Evolutionary conservation across 2,113 vertebrate species (phyloP).

Genomic region (Riparia riparia): DNA sequence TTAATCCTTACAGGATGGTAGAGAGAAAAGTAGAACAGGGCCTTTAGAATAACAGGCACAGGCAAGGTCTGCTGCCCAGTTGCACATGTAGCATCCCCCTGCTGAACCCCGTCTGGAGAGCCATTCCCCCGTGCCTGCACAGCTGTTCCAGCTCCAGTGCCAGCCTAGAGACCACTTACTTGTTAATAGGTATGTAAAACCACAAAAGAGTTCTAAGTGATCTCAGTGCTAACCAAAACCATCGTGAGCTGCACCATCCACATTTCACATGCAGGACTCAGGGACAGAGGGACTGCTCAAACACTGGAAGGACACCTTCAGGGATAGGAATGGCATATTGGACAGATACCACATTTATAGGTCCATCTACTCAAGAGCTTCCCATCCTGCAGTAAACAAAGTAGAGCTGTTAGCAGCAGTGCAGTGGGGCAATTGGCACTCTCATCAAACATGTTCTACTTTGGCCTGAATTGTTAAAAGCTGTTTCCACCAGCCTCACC

Average conservation of each 20-base stretch:
- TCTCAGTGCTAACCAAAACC: not conserved
- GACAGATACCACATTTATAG: not conserved
- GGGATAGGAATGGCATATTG: not conserved
- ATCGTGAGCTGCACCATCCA: not conserved
- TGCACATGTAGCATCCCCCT: fast-evolving
- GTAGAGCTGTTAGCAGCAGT: not conserved
- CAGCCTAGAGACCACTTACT: not conserved
- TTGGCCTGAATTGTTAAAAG: not conserved
- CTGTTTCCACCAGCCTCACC: not conserved
- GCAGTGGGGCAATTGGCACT: not conserved
- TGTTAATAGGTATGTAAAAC: not conserved
- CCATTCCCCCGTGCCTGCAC: fast-evolving
- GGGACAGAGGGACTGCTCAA: not conserved
- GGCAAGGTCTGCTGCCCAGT: not conserved
- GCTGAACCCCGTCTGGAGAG: not conserved
- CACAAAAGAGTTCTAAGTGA: not conserved
- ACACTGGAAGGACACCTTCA: not conserved
- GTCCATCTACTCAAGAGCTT: not conserved
- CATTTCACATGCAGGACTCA: fast-evolving
- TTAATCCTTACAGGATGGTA: not conserved
- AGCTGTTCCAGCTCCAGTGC: not conserved
- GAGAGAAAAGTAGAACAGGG: not conserved
- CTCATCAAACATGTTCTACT: not conserved
- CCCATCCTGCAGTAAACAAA: not conserved
- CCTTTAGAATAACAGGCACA: not conserved